Evolutionary conservation across 2,113 vertebrate species (phyloP).

Genomic region (Cepphus grylle): DNA sequence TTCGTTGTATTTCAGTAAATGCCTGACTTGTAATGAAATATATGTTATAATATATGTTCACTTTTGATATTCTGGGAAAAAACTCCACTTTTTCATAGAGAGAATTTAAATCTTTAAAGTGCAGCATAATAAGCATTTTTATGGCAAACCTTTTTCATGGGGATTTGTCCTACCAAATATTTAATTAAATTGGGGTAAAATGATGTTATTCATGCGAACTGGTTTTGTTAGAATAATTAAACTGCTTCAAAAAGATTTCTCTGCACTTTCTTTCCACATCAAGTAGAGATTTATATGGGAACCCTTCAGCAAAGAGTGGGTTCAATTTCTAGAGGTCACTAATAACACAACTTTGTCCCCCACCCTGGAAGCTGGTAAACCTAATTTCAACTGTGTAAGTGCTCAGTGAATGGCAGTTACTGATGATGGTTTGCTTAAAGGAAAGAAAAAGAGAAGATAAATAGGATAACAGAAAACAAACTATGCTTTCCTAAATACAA

Average conservation of each 20-base stretch:
- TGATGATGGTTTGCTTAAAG: background rate
- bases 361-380: background rate
- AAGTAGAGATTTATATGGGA: background rate
- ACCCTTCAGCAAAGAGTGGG: background rate
- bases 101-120: background rate
- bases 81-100: rapidly evolving
- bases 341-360: background rate
- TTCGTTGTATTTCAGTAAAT: background rate
- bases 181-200: slow-evolving; percentile 17
- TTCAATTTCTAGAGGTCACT: background rate
- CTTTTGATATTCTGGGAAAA: background rate
- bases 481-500: background rate
- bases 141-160: background rate
- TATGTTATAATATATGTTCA: background rate
- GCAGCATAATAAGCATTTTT: background rate
- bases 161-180: slow-evolving; percentile 20
- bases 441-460: background rate
- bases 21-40: background rate
- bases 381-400: background rate
- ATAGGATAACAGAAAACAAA: background rate
- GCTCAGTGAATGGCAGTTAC: background rate
- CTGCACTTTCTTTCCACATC: background rate
- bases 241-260: background rate
- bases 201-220: background rate
- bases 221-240: background rate